phyloP scores from a whole-genome alignment of 2,888 invertebrate species.

The Bombylius discolor region DNA sequence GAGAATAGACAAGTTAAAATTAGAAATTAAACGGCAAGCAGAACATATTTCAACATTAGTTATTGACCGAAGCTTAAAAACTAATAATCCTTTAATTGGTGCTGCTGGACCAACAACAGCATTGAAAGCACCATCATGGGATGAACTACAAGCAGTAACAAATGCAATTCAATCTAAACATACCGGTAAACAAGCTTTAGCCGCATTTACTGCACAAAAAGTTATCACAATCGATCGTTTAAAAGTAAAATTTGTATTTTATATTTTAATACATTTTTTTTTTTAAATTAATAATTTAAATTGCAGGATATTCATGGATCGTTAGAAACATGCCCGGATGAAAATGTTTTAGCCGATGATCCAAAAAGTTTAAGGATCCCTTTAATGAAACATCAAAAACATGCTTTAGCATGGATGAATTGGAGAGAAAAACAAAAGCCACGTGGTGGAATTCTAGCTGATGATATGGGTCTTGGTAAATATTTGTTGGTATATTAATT shows the following conservation, averaged over 20 bases:
- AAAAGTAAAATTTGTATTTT: slow-evolving; percentile 29
- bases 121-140: slow-evolving; percentile 21
- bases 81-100: no score
- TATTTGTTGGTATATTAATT: neutral
- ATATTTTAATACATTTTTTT: neutral
- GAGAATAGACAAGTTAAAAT: slow-evolving; percentile 38
- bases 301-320: slow-evolving; percentile 51
- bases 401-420: slow-evolving; percentile 74
- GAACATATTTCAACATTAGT: slow-evolving; percentile 41
- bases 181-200: slow-evolving; percentile 43
- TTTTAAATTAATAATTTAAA: neutral
- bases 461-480: slow-evolving; percentile 35
- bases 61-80: slow-evolving; percentile 25
- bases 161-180: slow-evolving; percentile 28
- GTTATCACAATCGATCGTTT: slow-evolving; percentile 57
- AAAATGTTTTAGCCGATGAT: slow-evolving; percentile 43
- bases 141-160: slow-evolving; percentile 28
- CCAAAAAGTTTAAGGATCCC: slow-evolving; percentile 50
- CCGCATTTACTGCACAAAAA: slow-evolving; percentile 54
- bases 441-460: slow-evolving; percentile 75
- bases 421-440: slow-evolving; percentile 85
- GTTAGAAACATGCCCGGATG: slow-evolving; percentile 51
- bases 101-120: neutral
- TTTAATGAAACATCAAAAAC: slow-evolving; percentile 72
- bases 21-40: slow-evolving; percentile 37